Evolutionary conservation across 1,140 invertebrate species (phyloP).

Genomic region (Calephelis nemesis): DNA sequence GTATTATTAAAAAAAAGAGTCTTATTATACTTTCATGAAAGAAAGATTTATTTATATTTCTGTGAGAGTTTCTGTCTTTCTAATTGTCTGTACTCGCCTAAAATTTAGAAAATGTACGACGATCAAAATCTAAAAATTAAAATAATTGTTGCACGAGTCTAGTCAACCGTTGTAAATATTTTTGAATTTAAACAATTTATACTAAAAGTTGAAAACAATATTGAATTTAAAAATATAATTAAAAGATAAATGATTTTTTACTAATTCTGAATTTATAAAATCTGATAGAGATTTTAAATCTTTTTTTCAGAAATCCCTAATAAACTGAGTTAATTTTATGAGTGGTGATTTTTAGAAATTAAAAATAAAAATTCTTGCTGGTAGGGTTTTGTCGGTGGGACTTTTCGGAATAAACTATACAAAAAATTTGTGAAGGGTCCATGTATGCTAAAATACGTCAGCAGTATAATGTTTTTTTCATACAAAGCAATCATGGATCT

Average conservation of each 20-base stretch:
- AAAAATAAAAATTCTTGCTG: neutral
- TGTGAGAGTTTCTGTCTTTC: no score
- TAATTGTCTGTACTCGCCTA: no score
- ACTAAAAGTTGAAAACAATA: neutral
- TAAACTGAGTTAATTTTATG: constrained; percentile 1
- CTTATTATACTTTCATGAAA: no score
- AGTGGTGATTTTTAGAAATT: neutral
- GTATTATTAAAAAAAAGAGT: no score
- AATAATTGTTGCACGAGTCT: no score
- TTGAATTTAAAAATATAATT: neutral
- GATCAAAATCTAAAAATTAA: no score
- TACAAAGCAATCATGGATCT: no score
- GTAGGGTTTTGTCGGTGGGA: neutral
- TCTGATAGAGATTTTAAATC: neutral
- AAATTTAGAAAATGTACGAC: no score
- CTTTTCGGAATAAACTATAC: neutral
- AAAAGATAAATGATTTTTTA: neutral
- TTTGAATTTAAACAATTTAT: neutral
- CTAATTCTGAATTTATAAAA: neutral
- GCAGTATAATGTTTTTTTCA: no score
- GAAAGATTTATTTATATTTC: no score
- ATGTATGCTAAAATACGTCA: no score
- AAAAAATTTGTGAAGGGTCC: no score
- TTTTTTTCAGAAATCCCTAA: neutral
- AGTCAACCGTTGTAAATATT: neutral